Conservation (phyloP, 2,113 vertebrate species). For the Alligator mississippiensis region DNA sequence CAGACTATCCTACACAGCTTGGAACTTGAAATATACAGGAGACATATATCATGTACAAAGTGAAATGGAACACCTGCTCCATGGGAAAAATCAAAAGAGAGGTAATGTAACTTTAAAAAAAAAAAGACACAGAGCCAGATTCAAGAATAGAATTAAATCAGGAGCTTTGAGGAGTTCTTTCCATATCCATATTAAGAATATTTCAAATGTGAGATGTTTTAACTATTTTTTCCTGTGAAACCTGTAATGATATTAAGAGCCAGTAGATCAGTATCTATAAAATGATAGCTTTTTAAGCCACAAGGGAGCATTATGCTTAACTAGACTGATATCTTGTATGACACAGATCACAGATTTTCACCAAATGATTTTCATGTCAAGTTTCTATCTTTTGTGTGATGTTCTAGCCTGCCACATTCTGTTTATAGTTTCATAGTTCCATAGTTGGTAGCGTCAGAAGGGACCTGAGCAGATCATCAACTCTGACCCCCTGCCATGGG, state of each 20-base stretch:
- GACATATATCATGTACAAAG: constrained; percentile 11
- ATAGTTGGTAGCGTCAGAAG: too few relatives aligned
- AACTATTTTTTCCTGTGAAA: background rate
- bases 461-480: too few relatives aligned
- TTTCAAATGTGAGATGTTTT: background rate
- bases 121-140: background rate
- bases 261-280: background rate
- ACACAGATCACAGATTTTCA: background rate
- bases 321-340: background rate
- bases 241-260: background rate
- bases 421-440: too few relatives aligned
- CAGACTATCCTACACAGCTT: fast-evolving
- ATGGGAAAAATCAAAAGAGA: constrained; percentile 3
- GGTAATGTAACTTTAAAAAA: background rate
- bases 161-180: background rate
- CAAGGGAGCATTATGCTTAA: background rate
- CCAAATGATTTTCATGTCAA: background rate
- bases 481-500: too few relatives aligned
- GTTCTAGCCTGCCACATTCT: background rate
- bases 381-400: background rate
- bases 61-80: background rate
- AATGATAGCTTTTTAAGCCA: background rate
- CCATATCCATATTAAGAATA: background rate
- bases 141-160: constrained; percentile 7
- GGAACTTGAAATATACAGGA: background rate